phyloP scores from a whole-genome alignment of 1,140 invertebrate species.

The Drosophila rhopaloa region DNA sequence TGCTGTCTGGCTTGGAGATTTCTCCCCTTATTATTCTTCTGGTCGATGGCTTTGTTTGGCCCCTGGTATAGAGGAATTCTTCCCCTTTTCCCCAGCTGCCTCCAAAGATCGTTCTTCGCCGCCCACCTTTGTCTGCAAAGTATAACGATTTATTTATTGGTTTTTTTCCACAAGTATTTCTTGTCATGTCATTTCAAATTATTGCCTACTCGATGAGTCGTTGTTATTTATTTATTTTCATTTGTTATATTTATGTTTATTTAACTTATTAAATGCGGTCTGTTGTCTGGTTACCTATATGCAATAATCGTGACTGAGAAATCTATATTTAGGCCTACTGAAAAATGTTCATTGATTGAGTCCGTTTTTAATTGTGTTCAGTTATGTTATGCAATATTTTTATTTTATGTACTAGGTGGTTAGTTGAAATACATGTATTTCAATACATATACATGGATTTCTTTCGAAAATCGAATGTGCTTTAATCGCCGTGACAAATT shows the following conservation, averaged over 20 bases:
- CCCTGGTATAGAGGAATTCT: slow-evolving; percentile 23
- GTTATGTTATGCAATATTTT: slow-evolving; percentile 6
- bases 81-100: slow-evolving; percentile 8
- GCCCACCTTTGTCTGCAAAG: slow-evolving; percentile 34
- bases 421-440: not conserved
- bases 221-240: slow-evolving; percentile 44
- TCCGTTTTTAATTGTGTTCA: not conserved
- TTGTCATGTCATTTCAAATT: slow-evolving; percentile 58
- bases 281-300: slow-evolving; percentile 29
- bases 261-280: slow-evolving; percentile 10
- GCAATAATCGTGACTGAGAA: not conserved
- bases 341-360: slow-evolving; percentile 27
- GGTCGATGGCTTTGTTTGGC: slow-evolving; percentile 18
- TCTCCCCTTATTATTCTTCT: slow-evolving; percentile 24
- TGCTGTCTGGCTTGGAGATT: slow-evolving; percentile 47
- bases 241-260: slow-evolving; percentile 13
- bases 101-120: slow-evolving; percentile 10
- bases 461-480: not conserved
- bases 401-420: not conserved
- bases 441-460: not conserved
- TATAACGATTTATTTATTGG: slow-evolving; percentile 22
- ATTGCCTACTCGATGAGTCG: slow-evolving; percentile 50
- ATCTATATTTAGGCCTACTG: slow-evolving; percentile 20
- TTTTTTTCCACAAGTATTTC: slow-evolving; percentile 37
- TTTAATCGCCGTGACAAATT: not conserved